Evolutionary conservation across 2,113 vertebrate species (phyloP).

Genomic region (Hiodon alosoides): DNA sequence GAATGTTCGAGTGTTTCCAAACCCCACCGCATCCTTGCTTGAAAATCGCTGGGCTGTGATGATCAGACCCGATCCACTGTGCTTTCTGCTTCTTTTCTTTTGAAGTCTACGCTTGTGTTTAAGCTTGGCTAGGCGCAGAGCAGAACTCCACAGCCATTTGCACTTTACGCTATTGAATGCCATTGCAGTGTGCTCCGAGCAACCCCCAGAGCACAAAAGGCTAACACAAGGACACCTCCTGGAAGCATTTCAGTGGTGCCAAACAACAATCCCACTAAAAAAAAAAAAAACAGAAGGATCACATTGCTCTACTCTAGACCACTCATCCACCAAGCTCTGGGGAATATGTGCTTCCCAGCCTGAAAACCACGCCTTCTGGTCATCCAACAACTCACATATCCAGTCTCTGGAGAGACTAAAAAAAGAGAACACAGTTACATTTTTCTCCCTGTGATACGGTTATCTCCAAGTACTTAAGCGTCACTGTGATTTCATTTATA

Average conservation of each 20-base stretch:
- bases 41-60: neutral
- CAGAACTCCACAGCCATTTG: slow-evolving; percentile 28
- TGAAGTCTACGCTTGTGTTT: slow-evolving; percentile 5
- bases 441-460: too few relatives aligned
- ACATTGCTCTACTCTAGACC: slow-evolving; percentile 44
- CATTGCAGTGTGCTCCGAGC: neutral
- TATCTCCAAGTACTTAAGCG: too few relatives aligned
- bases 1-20: neutral
- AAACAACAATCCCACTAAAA: slow-evolving; percentile 38
- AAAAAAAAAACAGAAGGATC: slow-evolving; percentile 50
- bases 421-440: too few relatives aligned
- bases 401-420: slow-evolving; percentile 26
- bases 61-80: neutral
- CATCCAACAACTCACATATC: slow-evolving; percentile 26
- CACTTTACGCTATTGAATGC: neutral
- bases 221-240: slow-evolving; percentile 51
- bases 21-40: slow-evolving; percentile 24
- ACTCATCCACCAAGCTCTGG: slow-evolving; percentile 15
- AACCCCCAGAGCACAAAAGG: slow-evolving; percentile 12
- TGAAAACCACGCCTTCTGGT: neutral
- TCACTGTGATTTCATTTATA: slow-evolving; percentile 12
- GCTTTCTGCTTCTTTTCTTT: neutral
- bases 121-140: slow-evolving; percentile 24
- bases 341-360: slow-evolving; percentile 3
- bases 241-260: slow-evolving; percentile 40